Base-by-base conservation (phyloP, 2,888 invertebrate genomes). In the Athalia rosae region DNA sequence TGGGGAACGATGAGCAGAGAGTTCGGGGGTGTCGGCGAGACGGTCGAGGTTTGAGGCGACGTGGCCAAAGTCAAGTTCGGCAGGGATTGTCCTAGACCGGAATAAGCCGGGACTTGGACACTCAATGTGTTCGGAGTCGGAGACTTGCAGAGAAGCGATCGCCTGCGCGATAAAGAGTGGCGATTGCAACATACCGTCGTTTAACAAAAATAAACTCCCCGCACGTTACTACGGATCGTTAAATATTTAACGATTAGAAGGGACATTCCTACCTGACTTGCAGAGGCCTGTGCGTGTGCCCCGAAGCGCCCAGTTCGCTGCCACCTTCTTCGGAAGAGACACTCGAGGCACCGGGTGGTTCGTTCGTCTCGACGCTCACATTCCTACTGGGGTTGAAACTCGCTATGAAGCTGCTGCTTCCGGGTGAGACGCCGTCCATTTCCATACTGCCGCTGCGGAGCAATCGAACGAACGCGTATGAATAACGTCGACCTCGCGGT, bases 41-140 rank as follows among this genome's bases (percentile, higher is more conserved):
- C 89, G 11, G 89, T 89, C 28, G 89, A 89, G 7, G 89, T 89
- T 82, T 89, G 89, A 45, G 89, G 90, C 61, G 90, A 89, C 13
- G 90, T 89, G 7, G 90, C 89, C 63, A 89, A 82, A 28, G 92
- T 92, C 76, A 97, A 91, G 87, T 97, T 96, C 3, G 96, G 96
- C 84, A 97, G 90, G 86, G 96, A 96, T 89, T 96, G 96, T 48
- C 96, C 95, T 73, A 95, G 91, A 77, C 92, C 92, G 84, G 93
- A 92, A 87, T 92, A 90, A 79, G 90, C 90, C 45, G 92, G 90
- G 4, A 95, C 94, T 86, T 95, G 94, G 78, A 96, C 95, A 67
- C 94, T 94, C 80, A 96, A 90, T 0, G 95, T 95, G 87, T 95
- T 95, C 48, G 94, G 94, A 53, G 94, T 93, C 81, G 91, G 90